Conservation (phyloP, 2,797 vertebrate species). For the Crenichthys baileyi region DNA sequence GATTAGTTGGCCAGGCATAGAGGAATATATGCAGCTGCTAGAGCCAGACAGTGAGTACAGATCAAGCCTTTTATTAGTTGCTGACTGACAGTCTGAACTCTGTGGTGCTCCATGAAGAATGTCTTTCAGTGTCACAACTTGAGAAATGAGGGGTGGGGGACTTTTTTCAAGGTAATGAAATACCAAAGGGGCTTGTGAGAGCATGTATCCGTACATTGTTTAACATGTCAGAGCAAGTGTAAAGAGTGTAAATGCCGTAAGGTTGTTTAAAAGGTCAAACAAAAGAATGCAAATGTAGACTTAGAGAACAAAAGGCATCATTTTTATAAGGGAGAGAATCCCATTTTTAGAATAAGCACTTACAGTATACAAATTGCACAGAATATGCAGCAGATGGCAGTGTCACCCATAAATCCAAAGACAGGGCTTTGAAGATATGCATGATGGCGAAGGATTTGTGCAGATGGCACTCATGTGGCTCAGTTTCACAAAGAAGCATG, state of each 20-base stretch:
- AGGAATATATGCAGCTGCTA: constrained; percentile 40
- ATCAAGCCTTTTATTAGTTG: constrained; percentile 66
- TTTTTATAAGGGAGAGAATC: neutral
- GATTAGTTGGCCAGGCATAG: constrained; percentile 68
- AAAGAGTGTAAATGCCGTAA: constrained; percentile 10
- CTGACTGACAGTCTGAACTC: constrained; percentile 67
- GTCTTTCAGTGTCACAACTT: constrained; percentile 73
- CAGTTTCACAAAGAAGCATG: constrained; percentile 43
- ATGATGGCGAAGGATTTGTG: constrained; percentile 53
- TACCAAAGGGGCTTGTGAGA: constrained; percentile 43
- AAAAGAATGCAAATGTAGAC: constrained; percentile 5
- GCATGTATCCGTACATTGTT: constrained; percentile 35
- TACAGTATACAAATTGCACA: constrained; percentile 31
- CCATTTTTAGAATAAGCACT: constrained; percentile 14
- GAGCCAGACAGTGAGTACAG: constrained; percentile 70
- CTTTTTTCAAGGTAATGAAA: constrained; percentile 52
- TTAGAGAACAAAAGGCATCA: constrained; percentile 9
- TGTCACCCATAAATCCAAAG: constrained; percentile 52
- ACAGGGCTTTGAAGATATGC: constrained; percentile 16
- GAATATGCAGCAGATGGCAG: constrained; percentile 69
- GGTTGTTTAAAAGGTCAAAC: constrained; percentile 13
- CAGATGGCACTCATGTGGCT: constrained; percentile 72
- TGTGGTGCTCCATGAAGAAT: constrained; percentile 71
- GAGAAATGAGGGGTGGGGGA: constrained; percentile 60
- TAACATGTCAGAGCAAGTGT: neutral